Percentiles rank a stretch among this genome's conserved stretches.
Evolutionary conservation across 2,888 invertebrate genomes (phyloP).

Genomic region (Odiellus spinosus): DNA sequence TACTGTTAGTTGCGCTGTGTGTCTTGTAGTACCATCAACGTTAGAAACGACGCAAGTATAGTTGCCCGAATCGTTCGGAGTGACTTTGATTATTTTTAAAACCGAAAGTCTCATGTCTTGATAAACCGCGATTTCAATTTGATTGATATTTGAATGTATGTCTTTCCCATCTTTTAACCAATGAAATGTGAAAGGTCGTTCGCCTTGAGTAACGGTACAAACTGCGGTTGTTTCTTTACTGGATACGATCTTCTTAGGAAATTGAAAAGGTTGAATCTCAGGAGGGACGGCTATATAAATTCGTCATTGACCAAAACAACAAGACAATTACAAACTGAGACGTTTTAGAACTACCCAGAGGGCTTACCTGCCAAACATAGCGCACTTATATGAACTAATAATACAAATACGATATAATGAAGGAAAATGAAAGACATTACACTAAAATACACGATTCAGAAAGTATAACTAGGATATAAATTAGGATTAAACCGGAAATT

Average conservation of each 20-base stretch:
- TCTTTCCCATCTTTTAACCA: slow-evolving; percentile 13
- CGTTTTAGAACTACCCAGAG: no score
- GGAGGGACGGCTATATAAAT: no score
- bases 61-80: slow-evolving; percentile 7
- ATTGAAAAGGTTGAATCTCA: neutral
- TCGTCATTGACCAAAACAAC: no score
- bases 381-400: no score
- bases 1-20: slow-evolving; percentile 5
- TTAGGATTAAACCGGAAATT: no score
- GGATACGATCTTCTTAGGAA: neutral
- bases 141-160: neutral
- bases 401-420: no score
- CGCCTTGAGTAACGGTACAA: slow-evolving; percentile 43
- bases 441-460: no score
- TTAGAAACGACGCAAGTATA: slow-evolving; percentile 10
- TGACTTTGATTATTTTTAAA: slow-evolving; percentile 10
- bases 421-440: no score
- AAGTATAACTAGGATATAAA: no score
- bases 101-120: slow-evolving; percentile 9
- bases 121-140: slow-evolving; percentile 1
- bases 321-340: no score
- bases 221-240: neutral
- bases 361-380: no score
- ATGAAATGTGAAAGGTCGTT: slow-evolving; percentile 7
- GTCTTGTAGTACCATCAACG: slow-evolving; percentile 2